phyloP scores from a whole-genome alignment of 1,140 invertebrate genomes.

The Dreissena rostriformis region DNA sequence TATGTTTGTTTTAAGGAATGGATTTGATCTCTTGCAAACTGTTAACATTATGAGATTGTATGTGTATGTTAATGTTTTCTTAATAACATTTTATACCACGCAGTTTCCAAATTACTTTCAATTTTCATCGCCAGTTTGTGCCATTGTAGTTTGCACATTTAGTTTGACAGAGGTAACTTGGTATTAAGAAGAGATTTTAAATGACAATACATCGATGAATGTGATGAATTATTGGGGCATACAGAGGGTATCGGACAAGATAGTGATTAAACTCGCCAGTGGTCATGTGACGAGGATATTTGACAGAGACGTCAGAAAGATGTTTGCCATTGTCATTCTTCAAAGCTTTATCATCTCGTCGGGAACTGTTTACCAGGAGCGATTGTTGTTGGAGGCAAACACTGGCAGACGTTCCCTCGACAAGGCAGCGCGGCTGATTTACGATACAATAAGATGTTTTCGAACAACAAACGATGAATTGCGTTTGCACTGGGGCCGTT shows the following conservation, averaged over 20 bases:
- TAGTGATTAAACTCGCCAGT: background rate
- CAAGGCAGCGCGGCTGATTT: constrained; percentile 35
- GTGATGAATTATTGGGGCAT: no score
- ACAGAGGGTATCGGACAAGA: no score
- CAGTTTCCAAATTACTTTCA: constrained; percentile 18
- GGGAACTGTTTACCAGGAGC: background rate
- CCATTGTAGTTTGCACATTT: constrained; percentile 1
- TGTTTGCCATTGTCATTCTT: constrained; percentile 53
- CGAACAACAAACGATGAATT: constrained; percentile 35
- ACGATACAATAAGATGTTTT: constrained; percentile 56
- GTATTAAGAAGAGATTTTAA: no score
- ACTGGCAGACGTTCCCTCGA: constrained; percentile 38
- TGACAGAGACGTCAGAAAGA: background rate
- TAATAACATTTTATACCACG: constrained; percentile 25
- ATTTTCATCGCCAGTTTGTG: constrained; percentile 1
- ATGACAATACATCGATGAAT: no score
- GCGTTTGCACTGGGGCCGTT: constrained; percentile 5
- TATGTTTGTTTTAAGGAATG: no score
- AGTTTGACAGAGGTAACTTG: no score
- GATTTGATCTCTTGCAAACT: no score
- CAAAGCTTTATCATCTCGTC: constrained; percentile 35
- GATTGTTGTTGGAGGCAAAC: constrained; percentile 42
- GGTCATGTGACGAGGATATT: background rate
- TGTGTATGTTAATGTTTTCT: constrained; percentile 30
- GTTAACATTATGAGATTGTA: background rate